Percentiles rank a stretch among this genome's conserved stretches.
Evolutionary conservation across 2,113 vertebrate genomes (phyloP).

Genomic region (Forbesichthys agassizii): DNA sequence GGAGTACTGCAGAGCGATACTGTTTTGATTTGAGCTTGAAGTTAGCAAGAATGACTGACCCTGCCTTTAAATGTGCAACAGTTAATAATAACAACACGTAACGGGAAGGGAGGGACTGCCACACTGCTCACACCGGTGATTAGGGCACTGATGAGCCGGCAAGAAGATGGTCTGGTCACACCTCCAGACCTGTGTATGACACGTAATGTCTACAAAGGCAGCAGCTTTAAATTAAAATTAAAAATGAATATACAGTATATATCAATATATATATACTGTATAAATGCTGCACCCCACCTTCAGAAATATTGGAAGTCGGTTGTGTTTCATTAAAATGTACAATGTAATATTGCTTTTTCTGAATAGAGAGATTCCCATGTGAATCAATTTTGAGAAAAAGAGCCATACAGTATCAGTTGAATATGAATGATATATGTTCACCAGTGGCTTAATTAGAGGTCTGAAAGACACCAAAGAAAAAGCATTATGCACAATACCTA

Average conservation of each 20-base stretch:
- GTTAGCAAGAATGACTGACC: too few relatives aligned
- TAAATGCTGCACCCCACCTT: conserved; percentile 2
- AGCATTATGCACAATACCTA: conserved; percentile 40
- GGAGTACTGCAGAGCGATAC: too few relatives aligned
- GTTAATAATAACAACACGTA: too few relatives aligned
- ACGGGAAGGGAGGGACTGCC: too few relatives aligned
- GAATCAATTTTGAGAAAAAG: conserved; percentile 63
- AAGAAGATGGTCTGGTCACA: too few relatives aligned
- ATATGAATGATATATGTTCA: conserved; percentile 51
- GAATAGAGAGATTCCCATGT: conserved; percentile 57
- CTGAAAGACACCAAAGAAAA: conserved; percentile 38
- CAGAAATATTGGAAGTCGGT: conserved; percentile 23
- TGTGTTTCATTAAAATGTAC: conserved; percentile 8
- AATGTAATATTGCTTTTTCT: conserved; percentile 48
- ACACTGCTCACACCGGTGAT: too few relatives aligned
- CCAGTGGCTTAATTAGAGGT: conserved; percentile 55
- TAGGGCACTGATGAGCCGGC: too few relatives aligned
- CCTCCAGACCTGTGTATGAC: too few relatives aligned
- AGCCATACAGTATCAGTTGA: conserved; percentile 42
- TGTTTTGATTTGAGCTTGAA: too few relatives aligned
- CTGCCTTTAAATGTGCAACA: too few relatives aligned
- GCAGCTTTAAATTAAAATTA: conserved; percentile 21
- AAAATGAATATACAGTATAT: conserved; percentile 13
- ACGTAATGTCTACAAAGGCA: conserved; percentile 14
- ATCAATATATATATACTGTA: too few relatives aligned